Evolutionary conservation across 2,797 vertebrate species (phyloP), one percentile per base, ranked within the genome.

Genomic region (Alcedo quadribrachys): DNA sequence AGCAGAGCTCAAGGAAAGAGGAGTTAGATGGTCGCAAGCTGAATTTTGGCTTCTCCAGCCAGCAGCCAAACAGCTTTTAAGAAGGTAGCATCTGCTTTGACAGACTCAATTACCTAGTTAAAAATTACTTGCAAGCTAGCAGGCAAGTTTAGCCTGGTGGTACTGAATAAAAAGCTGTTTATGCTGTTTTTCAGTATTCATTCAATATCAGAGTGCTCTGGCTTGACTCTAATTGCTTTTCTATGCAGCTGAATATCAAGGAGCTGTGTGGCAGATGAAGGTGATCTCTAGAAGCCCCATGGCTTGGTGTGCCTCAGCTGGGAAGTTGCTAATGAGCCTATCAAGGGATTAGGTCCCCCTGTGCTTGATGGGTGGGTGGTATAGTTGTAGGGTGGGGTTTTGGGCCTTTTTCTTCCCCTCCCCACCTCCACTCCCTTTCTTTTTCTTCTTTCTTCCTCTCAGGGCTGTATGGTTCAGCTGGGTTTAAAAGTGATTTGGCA

Each of bases 361-460:
- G 25, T 43, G 15, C 22, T 84, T 63, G 20, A 25, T 90, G 51
- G 35, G 12, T 87, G 57, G 28, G 13, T 42, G 50, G 10, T 37
- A 11, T 17, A 46, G 51, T 10, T 62, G 27, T 57, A 27, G 40
- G 27, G 17, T 9, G 16, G 15, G 42, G 21, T 19, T 69, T 53
- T 14, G 40, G 5, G 15, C 25, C 50, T 6, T 10, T 8, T 7
- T 14, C 42, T 45, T 5, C 40, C 6, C 32, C 12, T 48, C 10
- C 2, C 4, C 2, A 35, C 5, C 11, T 32, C 12, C 4, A 4
- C 4, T 4, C 2, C 1, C 3, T 58, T 53, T 55, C 10, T 30
- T 80, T 80, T 79, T 54, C 7, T 60, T 46, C 16, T 37, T 55
- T 51, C 18, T 33, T 32, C 13, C 13, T 85, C 61, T 70, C 9